Base-by-base conservation (phyloP, 2,113 vertebrate genomes). In the Chinchilla lanigera region DNA sequence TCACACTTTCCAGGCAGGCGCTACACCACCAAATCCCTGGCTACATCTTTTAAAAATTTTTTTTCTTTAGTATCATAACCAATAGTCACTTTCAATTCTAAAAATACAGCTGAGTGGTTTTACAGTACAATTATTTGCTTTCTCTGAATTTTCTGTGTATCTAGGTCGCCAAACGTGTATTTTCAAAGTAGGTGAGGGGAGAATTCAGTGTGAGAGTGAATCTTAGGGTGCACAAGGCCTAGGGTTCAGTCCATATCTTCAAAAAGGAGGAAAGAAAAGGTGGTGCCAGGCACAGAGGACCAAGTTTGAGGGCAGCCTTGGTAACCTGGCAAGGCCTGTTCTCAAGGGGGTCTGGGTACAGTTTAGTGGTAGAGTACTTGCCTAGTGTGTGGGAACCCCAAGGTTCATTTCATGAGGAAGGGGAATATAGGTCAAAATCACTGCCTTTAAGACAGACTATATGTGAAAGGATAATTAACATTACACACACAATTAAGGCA, bases 71-170 rank as follows among this genome's bases (percentile, higher is more conserved):
- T 71, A 26, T 87, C 73, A 60, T 60, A 83, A 96, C 11, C 30
- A 17, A 86, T 0, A 80, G 41, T 82, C 24, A 92, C 10, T 90
- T 86, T 28, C 47, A 93, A 54, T 90, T 95, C 89, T 96, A 96
- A 87, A 89, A 71, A 71, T 16, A 93, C 50, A 77, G 44, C 60
- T 24, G 54, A 94, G 44, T 50, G 44, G 30, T 52, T 86, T 95
- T 94, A 94, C 2, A 47, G n/a, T 33, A 85, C 8, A 92, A 4
- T 81, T 86, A 69, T 7, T 44, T 63, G 63, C 61, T 95, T 58
- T 41, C 60, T 82, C 61, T 44, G 93, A 54, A 38, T 78, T 96
- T 97, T 91, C 41, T 91, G 16, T 88, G 52, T 67, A 92, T 61
- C 96, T 65, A 93, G 47, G 7, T 87, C 2, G 4, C 30, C 78